Conservation (phyloP, 2,113 vertebrate genomes). For the Ophiodon elongatus region DNA sequence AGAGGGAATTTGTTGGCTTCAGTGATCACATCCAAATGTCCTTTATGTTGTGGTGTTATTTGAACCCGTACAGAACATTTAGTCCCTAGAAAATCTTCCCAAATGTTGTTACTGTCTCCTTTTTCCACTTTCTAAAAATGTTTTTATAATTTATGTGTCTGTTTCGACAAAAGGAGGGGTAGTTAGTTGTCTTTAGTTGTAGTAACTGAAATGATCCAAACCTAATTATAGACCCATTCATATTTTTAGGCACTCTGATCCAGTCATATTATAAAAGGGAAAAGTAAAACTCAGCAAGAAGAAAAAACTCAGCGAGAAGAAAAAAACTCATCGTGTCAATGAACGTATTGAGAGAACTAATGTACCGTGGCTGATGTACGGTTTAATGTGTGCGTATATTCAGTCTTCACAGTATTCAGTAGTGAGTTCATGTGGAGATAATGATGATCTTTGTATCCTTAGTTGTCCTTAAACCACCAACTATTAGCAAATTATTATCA, state of each 20-base stretch:
- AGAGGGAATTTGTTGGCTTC: conserved; percentile 23
- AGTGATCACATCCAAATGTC: conserved; percentile 12
- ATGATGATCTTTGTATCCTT: conserved; percentile 17
- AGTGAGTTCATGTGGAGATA: background rate
- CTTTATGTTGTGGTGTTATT: conserved; percentile 10
- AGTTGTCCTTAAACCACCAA: conserved; percentile 1
- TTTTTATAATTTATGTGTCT: background rate
- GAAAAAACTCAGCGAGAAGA: background rate
- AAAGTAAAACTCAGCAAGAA: background rate
- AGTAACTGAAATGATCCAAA: background rate
- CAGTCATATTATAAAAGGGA: background rate
- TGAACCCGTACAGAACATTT: background rate
- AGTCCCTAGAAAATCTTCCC: background rate
- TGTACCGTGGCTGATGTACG: conserved; percentile 10
- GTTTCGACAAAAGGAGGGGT: background rate
- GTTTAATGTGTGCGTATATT: background rate
- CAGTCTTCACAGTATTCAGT: background rate
- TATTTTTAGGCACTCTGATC: background rate
- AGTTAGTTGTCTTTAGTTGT: background rate
- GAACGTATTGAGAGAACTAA: conserved; percentile 20
- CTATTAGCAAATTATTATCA: conserved; percentile 28
- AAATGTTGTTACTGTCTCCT: background rate
- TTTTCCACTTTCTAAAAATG: background rate
- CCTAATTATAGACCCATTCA: background rate
- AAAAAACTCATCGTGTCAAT: conserved; percentile 17